Conservation (phyloP, 2,113 vertebrate species). For the Epinephelus cyanopodus region DNA sequence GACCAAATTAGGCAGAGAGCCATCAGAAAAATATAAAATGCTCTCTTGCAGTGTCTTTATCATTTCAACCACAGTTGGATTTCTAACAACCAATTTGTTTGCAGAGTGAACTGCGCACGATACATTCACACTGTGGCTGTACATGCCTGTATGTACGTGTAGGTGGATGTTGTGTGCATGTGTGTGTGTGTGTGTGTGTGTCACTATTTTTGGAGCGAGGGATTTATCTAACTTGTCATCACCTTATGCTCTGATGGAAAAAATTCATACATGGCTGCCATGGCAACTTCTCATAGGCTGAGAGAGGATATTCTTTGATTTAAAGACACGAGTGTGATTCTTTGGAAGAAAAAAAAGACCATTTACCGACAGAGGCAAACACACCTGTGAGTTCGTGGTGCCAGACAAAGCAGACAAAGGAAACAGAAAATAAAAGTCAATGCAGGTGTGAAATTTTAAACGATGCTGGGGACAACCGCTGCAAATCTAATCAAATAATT, state of each 20-base stretch:
- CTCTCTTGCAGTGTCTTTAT: neutral
- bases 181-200: neutral
- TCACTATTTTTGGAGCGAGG: conserved; percentile 30
- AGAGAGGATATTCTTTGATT: neutral
- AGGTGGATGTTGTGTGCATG: conserved; percentile 1
- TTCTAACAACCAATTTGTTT: conserved; percentile 7
- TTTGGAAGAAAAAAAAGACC: neutral
- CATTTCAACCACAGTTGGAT: conserved; percentile 3
- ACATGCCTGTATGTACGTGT: neutral
- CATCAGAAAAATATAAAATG: neutral
- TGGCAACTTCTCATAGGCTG: conserved; percentile 21
- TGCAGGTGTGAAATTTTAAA: neutral
- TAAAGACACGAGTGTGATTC: neutral
- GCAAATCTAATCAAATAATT: neutral
- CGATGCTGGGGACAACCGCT: neutral
- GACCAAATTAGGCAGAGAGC: neutral
- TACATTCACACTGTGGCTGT: neutral
- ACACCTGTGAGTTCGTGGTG: neutral
- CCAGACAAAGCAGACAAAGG: neutral
- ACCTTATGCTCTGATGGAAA: conserved; percentile 26
- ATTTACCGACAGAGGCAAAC: neutral
- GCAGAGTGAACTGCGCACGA: neutral
- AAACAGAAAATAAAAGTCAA: neutral
- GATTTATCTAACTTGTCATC: conserved; percentile 50
- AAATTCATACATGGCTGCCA: conserved; percentile 22